Evolutionary conservation across 2,113 vertebrate genomes (phyloP).

Genomic region (Apus apus): DNA sequence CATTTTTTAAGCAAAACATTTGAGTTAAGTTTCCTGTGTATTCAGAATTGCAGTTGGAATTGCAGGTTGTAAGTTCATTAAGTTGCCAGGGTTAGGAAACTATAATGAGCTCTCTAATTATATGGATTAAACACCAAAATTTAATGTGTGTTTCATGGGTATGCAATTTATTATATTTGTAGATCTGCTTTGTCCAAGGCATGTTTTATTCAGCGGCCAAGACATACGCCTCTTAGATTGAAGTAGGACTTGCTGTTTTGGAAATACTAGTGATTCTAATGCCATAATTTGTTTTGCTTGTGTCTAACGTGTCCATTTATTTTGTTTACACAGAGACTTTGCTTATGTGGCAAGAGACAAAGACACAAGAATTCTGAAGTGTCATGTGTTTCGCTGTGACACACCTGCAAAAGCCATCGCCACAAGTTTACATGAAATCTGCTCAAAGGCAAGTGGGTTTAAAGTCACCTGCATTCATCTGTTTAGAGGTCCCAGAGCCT

Average conservation of each 20-base stretch:
- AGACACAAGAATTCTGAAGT: constrained; percentile 98
- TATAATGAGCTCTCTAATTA: background rate
- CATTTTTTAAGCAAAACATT: background rate
- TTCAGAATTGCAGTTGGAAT: background rate
- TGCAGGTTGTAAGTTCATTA: background rate
- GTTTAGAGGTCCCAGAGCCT: background rate
- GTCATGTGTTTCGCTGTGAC: constrained; percentile 99
- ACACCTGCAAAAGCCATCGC: constrained; percentile 98
- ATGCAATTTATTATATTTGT: background rate
- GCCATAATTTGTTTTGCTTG: background rate
- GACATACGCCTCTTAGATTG: background rate
- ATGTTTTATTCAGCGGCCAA: background rate
- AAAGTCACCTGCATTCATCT: background rate
- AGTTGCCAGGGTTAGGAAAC: background rate
- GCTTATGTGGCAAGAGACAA: constrained; percentile 97
- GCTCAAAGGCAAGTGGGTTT: constrained; percentile 87
- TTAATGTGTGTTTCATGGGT: background rate
- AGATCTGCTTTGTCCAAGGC: background rate
- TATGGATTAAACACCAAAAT: background rate
- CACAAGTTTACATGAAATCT: constrained; percentile 98
- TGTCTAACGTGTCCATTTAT: background rate
- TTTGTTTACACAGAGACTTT: constrained; percentile 86
- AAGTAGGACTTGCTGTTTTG: background rate
- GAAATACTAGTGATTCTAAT: background rate
- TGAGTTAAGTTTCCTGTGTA: background rate